Conservation (phyloP, 1,140 invertebrate species). For the Harpegnathos saltator region DNA sequence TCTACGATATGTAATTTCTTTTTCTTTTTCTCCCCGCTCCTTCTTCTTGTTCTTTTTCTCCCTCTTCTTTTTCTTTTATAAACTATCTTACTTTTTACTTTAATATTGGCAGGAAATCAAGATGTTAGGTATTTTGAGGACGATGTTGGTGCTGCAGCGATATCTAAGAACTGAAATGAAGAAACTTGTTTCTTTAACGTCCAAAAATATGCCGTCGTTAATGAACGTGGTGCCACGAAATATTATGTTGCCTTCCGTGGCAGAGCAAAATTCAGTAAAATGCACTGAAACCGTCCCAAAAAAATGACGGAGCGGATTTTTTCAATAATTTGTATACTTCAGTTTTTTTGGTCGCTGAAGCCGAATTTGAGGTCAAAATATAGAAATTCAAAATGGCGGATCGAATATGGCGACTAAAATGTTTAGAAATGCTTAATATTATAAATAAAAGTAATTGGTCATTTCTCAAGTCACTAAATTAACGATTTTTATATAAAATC, state of each 20-base stretch:
- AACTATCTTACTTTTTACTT: constrained; percentile 18
- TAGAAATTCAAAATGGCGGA: too few species aligned
- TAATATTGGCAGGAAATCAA: constrained; percentile 1
- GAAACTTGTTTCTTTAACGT: background rate
- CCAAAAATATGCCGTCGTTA: constrained; percentile 20
- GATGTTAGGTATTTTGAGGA: constrained; percentile 6
- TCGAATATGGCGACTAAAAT: too few species aligned
- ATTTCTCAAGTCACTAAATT: too few species aligned
- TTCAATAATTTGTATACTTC: too few species aligned
- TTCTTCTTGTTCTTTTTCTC: too few species aligned
- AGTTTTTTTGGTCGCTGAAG: too few species aligned
- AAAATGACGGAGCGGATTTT: too few species aligned
- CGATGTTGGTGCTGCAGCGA: background rate
- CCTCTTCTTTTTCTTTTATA: constrained; percentile 18
- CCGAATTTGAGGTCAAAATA: too few species aligned
- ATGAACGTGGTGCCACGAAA: background rate
- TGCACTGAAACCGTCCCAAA: too few species aligned
- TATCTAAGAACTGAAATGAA: constrained; percentile 18
- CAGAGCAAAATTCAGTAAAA: background rate
- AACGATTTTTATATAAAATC: too few species aligned
- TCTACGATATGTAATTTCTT: constrained; percentile 28
- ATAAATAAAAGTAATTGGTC: too few species aligned
- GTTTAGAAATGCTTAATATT: too few species aligned
- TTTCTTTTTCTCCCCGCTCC: background rate
- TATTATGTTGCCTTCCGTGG: background rate